Percentiles rank a stretch among this genome's conserved stretches.
Evolutionary conservation across 1,140 invertebrate genomes (phyloP).

Genomic region (Drosophila neocordata): DNA sequence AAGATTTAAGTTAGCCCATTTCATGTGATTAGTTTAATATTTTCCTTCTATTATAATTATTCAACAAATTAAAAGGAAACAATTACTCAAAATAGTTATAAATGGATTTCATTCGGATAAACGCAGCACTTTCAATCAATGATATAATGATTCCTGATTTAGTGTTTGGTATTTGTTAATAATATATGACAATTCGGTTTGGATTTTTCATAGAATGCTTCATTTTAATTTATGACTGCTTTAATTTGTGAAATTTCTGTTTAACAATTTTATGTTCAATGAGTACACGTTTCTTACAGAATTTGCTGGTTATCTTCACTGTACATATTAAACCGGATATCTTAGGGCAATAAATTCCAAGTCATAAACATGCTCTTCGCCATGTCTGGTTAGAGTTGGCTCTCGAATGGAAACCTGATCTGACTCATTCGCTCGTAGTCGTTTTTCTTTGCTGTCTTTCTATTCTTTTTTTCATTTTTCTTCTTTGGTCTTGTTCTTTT

Average conservation of each 20-base stretch:
- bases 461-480: neutral
- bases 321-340: constrained; percentile 17
- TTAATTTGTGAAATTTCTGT: neutral
- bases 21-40: too few species aligned
- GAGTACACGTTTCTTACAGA: neutral
- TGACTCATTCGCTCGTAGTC: constrained; percentile 22
- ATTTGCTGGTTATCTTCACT: constrained; percentile 2
- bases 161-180: too few species aligned
- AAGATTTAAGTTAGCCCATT: too few species aligned
- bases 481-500: neutral
- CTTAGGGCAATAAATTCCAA: constrained; percentile 49
- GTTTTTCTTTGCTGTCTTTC: constrained; percentile 3
- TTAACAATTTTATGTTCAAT: neutral
- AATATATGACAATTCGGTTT: too few species aligned
- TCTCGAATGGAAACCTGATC: constrained; percentile 49
- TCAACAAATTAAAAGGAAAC: too few species aligned
- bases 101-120: too few species aligned
- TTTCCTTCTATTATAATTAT: too few species aligned
- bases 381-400: constrained; percentile 34
- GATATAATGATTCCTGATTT: too few species aligned
- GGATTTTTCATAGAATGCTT: too few species aligned
- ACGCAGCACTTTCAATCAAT: too few species aligned
- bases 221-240: too few species aligned
- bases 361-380: constrained; percentile 50
- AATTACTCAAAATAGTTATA: too few species aligned